Base-by-base conservation (phyloP, 2,113 vertebrate species). In the Phaethornis superciliosus region DNA sequence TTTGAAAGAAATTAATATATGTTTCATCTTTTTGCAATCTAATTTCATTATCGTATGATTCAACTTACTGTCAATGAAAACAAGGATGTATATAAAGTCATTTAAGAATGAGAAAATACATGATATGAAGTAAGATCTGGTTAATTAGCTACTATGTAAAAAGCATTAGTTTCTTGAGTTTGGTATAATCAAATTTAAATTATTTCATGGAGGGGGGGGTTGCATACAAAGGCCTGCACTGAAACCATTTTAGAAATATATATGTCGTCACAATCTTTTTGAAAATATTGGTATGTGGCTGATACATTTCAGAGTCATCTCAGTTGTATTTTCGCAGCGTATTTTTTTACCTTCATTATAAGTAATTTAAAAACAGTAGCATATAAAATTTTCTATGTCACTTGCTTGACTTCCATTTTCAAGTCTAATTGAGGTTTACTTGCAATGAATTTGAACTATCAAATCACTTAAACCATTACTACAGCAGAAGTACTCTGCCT, bases 391-490 rank as follows among this genome's bases (percentile, higher is more conserved):
- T 94, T 81, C 35, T 81, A n/a, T 92, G 75, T 76, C 67, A 85
- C 35, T 90, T 94, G 28, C 59, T 72, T 93, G 84, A 70, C 82
- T 95, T 96, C 81, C 56, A 60, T 96, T 94, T 95, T 96, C 56
- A 83, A 59, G 79, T 93, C 85, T 94, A 82, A 94, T 82, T 77
- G 84, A 92, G 52, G 9, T 92, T 94, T 91, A 88, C 84, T 94
- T 95, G 84, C 81, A 95, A 77, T 83, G 89, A 77, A 70, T 91
- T 88, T 92, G 78, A 94, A 46, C 67, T 94, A 55, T 95, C 78
- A 94, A 91, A 85, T 85, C 55, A 76, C 63, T 94, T 85, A 83
- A 83, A 32, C 76, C 68, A 81, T 94, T 96, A 88, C 64, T 90
- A 56, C 47, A 88, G 71, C 47, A 92, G 85, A 74, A 88, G 40